These are phyloP conservation scores for Aphelenchoides bicaudatus DNA, from an alignment of 2,888 invertebrate species.

Conservation along the genomic window DNA sequence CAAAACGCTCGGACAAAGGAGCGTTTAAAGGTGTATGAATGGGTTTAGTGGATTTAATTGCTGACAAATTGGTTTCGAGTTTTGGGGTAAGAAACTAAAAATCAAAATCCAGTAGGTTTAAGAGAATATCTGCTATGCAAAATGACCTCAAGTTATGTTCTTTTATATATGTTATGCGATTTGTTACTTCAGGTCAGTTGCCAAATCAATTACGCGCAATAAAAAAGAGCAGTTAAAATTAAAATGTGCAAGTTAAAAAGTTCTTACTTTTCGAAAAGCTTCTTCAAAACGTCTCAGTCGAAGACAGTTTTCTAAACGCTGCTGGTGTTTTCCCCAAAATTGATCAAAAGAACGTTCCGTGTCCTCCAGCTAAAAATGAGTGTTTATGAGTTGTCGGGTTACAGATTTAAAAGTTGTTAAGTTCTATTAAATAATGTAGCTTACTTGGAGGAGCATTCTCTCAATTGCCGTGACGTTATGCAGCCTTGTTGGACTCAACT, in stretches of 20 bases:
- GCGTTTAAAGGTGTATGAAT: too few relatives aligned
- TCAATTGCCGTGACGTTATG: slow-evolving; percentile 84
- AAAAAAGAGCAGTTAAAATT: neutral
- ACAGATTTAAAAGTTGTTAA: slow-evolving; percentile 21
- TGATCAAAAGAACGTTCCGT: slow-evolving; percentile 87
- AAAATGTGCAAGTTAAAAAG: neutral
- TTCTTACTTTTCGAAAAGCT: slow-evolving; percentile 74
- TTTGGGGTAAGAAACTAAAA: too few relatives aligned
- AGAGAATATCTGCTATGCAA: too few relatives aligned
- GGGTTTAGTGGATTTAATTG: too few relatives aligned
- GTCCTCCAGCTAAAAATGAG: slow-evolving; percentile 40
- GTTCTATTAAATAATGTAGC: slow-evolving; percentile 69
- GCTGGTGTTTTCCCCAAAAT: slow-evolving; percentile 88
- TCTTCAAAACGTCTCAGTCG: slow-evolving; percentile 88
- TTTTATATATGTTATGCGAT: too few relatives aligned
- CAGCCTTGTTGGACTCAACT: slow-evolving; percentile 61
- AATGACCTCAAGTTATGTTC: too few relatives aligned
- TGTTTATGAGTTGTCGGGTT: neutral
- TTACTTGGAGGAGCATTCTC: slow-evolving; percentile 68
- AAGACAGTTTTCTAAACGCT: slow-evolving; percentile 81
- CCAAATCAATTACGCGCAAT: neutral
- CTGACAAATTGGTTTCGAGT: too few relatives aligned
- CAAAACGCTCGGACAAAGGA: too few relatives aligned
- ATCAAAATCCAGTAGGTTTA: too few relatives aligned
- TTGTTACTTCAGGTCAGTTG: too few relatives aligned